Percentiles rank a stretch among this genome's conserved stretches.
These are phyloP conservation scores for Python bivittatus DNA, from an alignment of 2,113 vertebrate genomes.

Conservation along the genomic window DNA sequence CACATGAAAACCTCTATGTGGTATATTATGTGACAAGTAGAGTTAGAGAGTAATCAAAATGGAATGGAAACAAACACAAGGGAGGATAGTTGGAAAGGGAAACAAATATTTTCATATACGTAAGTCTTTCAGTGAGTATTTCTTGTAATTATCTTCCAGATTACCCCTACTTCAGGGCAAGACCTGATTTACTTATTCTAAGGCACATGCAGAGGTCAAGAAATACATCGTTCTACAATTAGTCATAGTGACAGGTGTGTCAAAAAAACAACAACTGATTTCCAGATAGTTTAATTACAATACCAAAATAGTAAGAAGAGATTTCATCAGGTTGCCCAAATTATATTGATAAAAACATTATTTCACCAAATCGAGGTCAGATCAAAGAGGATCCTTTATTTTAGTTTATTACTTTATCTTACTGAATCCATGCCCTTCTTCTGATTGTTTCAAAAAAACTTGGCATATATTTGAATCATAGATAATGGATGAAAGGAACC, in stretches of 20 bases:
- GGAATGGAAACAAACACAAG: not conserved
- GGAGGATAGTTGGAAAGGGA: constrained; percentile 2
- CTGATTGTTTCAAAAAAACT: not conserved
- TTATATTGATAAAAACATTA: not conserved
- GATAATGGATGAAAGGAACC: not conserved
- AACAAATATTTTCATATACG: not conserved
- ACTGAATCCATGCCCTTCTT: not conserved
- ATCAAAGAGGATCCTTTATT: not conserved
- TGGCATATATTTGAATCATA: not conserved
- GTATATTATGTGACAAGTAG: not conserved
- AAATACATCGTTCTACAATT: not conserved
- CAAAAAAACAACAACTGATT: not conserved
- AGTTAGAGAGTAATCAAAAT: not conserved
- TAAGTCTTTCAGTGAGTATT: not conserved
- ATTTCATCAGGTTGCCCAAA: not conserved
- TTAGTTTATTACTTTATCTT: not conserved
- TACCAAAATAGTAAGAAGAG: not conserved
- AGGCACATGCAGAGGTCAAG: not conserved
- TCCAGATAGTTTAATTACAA: not conserved
- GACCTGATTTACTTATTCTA: constrained; percentile 4
- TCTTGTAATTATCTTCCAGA: not conserved
- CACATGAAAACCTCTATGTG: not conserved
- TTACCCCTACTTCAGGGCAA: not conserved
- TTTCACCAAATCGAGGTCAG: not conserved
- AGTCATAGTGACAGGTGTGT: not conserved